A percentile compares a stretch with the other conserved stretches of the same genome.
phyloP scores from a whole-genome alignment of 2,797 vertebrate genomes.

The Bradypus variegatus region DNA sequence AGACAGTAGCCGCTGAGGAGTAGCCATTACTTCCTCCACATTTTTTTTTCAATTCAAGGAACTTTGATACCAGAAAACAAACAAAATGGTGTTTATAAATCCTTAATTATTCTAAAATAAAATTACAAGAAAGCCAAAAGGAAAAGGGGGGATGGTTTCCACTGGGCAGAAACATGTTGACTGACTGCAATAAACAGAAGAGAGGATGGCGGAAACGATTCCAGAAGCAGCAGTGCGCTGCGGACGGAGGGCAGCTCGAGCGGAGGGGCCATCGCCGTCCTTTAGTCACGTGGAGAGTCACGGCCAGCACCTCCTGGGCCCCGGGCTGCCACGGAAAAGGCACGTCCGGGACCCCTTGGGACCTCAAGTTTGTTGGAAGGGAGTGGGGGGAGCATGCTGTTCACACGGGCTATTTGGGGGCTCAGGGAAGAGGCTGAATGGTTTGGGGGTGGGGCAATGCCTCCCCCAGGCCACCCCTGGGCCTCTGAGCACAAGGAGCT shows the following conservation, averaged over 20 bases:
- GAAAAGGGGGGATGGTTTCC: neutral
- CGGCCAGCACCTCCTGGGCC: neutral
- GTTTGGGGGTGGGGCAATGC: neutral
- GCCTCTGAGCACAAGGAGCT: no score
- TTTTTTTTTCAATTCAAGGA: neutral
- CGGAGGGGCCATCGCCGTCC: rapidly evolving
- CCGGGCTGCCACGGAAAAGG: neutral
- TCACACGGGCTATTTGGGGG: no score
- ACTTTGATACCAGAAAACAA: neutral
- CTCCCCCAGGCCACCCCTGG: neutral
- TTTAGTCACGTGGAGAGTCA: neutral
- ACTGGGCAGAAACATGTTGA: neutral
- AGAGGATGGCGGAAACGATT: no score
- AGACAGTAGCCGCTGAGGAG: neutral
- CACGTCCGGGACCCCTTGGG: neutral
- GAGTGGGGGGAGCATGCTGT: rapidly evolving
- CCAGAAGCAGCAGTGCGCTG: rapidly evolving
- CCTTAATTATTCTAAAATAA: neutral
- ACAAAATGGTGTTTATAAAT: neutral
- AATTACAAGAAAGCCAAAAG: neutral
- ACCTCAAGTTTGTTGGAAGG: no score
- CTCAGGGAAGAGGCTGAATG: neutral
- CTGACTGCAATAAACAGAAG: neutral
- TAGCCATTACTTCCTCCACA: neutral
- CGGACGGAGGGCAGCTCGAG: neutral